Conservation (phyloP, 2,888 invertebrate species). For the Dasysyrphus albostriatus region DNA sequence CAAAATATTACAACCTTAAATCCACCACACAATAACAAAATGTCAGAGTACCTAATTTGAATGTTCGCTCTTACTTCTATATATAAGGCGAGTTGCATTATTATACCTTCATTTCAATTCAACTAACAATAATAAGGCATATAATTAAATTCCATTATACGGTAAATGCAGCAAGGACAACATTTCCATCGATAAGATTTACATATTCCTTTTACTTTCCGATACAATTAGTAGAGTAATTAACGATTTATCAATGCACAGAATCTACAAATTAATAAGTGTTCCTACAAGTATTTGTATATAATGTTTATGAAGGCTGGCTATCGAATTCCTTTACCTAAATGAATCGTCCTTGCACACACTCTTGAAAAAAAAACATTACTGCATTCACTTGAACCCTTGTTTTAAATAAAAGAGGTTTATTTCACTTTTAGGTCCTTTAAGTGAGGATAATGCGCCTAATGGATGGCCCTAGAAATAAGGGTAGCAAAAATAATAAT, state of each 20-base stretch:
- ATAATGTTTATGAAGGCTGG: neutral
- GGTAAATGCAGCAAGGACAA: constrained; percentile 32
- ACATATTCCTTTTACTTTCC: constrained; percentile 55
- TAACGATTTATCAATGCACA: constrained; percentile 54
- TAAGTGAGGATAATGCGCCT: constrained; percentile 28
- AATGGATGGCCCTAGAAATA: constrained; percentile 27
- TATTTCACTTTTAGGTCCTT: neutral
- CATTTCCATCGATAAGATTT: constrained; percentile 53
- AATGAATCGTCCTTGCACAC: constrained; percentile 34
- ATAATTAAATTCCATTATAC: constrained; percentile 60
- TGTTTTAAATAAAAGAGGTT: constrained; percentile 8
- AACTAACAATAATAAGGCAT: constrained; percentile 23
- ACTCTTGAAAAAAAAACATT: neutral
- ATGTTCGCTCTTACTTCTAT: neutral
- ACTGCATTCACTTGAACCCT: constrained; percentile 38
- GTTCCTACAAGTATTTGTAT: no score
- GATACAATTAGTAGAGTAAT: constrained; percentile 59
- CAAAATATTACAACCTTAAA: constrained; percentile 28
- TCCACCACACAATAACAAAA: constrained; percentile 13
- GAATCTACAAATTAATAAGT: constrained; percentile 52
- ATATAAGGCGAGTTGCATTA: neutral
- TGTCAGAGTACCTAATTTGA: constrained; percentile 4
- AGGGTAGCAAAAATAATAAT: constrained; percentile 37
- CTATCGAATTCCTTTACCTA: neutral
- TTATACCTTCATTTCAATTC: neutral